Percentiles rank a stretch among this genome's conserved stretches.
Conservation (phyloP, 2,888 invertebrate genomes). For the Germaria angustata region DNA sequence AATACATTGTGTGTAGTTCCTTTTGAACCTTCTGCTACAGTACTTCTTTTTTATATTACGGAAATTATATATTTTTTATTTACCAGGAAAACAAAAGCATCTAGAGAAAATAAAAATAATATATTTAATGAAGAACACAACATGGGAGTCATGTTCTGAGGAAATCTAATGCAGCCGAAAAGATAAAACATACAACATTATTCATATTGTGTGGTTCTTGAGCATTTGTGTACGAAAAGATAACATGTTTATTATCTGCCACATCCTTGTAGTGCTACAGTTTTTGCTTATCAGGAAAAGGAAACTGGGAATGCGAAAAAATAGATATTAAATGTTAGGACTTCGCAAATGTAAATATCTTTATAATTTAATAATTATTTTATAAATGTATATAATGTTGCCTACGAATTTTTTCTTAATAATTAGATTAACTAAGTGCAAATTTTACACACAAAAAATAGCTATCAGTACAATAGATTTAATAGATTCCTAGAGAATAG, state of each 20-base stretch:
- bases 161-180: slow-evolving; percentile 40
- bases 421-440: no score
- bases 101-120: slow-evolving; percentile 6
- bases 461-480: no score
- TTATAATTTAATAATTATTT: no score
- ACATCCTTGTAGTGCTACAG: slow-evolving; percentile 16
- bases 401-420: no score
- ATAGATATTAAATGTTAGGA: not conserved
- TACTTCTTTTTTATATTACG: slow-evolving; percentile 8
- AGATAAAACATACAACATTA: slow-evolving; percentile 16
- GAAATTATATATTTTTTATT: slow-evolving; percentile 51
- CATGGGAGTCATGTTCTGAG: slow-evolving; percentile 35
- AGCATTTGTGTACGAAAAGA: not conserved
- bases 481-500: no score
- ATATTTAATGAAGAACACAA: slow-evolving; percentile 5
- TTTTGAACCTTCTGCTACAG: not conserved
- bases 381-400: no score
- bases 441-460: no score
- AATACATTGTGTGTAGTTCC: not conserved
- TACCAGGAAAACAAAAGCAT: slow-evolving; percentile 15
- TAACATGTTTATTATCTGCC: slow-evolving; percentile 18
- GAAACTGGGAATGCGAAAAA: not conserved
- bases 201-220: slow-evolving; percentile 2
- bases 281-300: slow-evolving; percentile 23
- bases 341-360: no score